These are phyloP conservation scores for Setophaga kirtlandii DNA, from an alignment of 2,113 vertebrate genomes.

Conservation along the genomic window DNA sequence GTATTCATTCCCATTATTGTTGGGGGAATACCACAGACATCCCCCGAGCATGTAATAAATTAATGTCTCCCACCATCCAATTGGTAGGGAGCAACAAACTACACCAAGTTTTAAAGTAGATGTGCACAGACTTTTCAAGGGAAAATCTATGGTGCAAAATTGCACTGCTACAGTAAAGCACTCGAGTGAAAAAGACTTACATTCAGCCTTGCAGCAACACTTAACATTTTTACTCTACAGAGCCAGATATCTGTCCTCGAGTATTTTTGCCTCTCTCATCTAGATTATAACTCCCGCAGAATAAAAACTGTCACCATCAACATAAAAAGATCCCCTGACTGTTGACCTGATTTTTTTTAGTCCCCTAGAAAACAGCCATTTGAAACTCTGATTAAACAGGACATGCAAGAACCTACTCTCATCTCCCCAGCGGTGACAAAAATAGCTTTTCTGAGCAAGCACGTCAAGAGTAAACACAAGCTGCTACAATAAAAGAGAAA, in stretches of 20 bases:
- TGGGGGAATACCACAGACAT: not conserved
- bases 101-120: not conserved
- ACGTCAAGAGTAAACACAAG: conserved; percentile 23
- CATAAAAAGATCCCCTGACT: conserved; percentile 33
- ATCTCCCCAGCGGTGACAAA: not conserved
- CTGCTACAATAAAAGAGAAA: conserved; percentile 52
- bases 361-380: conserved; percentile 9
- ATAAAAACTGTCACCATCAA: not conserved
- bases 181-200: not conserved
- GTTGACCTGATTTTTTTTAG: not conserved
- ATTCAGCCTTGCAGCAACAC: conserved; percentile 40
- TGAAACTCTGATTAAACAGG: conserved; percentile 8
- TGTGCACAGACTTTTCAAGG: not conserved
- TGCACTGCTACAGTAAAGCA: not conserved
- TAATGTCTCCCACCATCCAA: not conserved
- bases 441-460: conserved; percentile 38
- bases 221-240: conserved; percentile 24
- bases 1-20: not conserved
- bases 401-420: not conserved
- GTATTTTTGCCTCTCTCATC: conserved; percentile 21
- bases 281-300: not conserved
- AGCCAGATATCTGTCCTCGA: conserved; percentile 6
- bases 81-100: not conserved
- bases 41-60: not conserved
- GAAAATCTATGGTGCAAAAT: not conserved